Base-by-base conservation (phyloP, 2,797 vertebrate genomes). In the Phoeniculus purpureus region DNA sequence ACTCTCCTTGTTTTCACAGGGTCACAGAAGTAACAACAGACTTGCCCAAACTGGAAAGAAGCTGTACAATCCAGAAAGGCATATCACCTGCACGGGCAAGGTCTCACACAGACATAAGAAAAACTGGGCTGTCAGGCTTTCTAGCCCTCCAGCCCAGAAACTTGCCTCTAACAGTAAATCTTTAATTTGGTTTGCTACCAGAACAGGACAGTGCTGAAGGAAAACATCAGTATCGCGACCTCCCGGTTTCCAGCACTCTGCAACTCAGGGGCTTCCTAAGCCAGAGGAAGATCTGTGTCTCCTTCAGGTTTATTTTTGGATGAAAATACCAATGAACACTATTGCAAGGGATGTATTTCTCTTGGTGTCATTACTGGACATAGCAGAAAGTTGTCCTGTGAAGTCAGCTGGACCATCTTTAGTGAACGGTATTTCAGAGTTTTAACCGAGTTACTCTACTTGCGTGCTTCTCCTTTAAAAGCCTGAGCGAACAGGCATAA, bases 1-100 rank as follows among this genome's bases (percentile, higher is more conserved):
- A 81, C 17, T 81, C 72, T 78, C 70, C 45, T 89, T 87, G 66
- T 40, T 40, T 75, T 81, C 55, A 23, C 66, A 78, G 93, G 75
- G 92, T 95, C 87, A 93, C 48, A n/a, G 27, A 8, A 83, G 59
- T 43, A 74, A 78, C n/a, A 87, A 47, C 10, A 50, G 27, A 15
- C 87, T 87, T 56, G 91, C 23, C 29, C n/a, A 80, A 94, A 93
- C 78, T 64, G 32, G 91, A 92, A 89, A 87, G 59, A 93, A 87
- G 87, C 84, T 66, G 73, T 78, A 72, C 40, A 81, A 23, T 23
- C 70, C 78, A 74, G 88, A 77, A 80, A 94, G 32, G 54, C 13
- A 0, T n/a, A 47, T 26, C 26, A n/a, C 15, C 72, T 80, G 54
- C 65, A 70, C 1, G 8, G n/a, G 23, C 12, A 79, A 16, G 40